Percentiles rank a stretch among this genome's conserved stretches.
Evolutionary conservation across 2,113 vertebrate genomes (phyloP).

Genomic region (Platanista minor): DNA sequence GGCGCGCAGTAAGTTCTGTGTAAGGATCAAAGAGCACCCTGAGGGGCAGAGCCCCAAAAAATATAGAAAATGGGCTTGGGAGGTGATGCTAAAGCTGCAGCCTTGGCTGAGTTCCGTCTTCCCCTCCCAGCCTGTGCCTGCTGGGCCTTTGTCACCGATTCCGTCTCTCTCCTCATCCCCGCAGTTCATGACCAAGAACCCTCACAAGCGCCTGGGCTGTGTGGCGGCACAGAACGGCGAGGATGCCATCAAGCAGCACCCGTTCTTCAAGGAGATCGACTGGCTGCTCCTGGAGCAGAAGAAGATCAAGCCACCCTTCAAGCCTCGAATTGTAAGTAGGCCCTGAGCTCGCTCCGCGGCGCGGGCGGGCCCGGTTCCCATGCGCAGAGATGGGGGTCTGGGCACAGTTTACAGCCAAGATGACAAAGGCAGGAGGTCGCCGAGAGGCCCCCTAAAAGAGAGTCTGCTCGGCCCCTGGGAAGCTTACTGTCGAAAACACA

Average conservation of each 20-base stretch:
- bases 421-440: background rate
- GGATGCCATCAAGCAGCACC: conserved; percentile 95
- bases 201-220: conserved; percentile 95
- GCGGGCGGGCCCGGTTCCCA: accelerated
- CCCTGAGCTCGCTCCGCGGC: accelerated
- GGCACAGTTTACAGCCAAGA: background rate
- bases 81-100: accelerated
- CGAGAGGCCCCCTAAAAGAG: accelerated
- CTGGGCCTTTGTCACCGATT: background rate
- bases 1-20: accelerated
- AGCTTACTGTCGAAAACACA: background rate
- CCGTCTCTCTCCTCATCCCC: conserved; percentile 29
- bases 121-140: background rate
- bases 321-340: conserved; percentile 96
- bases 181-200: conserved; percentile 99
- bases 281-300: conserved; percentile 97
- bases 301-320: conserved; percentile 97
- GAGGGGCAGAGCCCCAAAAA: background rate
- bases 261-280: conserved; percentile 98
- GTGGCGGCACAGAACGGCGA: conserved; percentile 93
- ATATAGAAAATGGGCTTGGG: background rate
- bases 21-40: background rate
- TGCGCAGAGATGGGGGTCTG: background rate
- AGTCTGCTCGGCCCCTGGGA: background rate
- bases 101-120: background rate